phyloP scores from a whole-genome alignment of 2,113 vertebrate species.

The Scytalopus superciliaris region DNA sequence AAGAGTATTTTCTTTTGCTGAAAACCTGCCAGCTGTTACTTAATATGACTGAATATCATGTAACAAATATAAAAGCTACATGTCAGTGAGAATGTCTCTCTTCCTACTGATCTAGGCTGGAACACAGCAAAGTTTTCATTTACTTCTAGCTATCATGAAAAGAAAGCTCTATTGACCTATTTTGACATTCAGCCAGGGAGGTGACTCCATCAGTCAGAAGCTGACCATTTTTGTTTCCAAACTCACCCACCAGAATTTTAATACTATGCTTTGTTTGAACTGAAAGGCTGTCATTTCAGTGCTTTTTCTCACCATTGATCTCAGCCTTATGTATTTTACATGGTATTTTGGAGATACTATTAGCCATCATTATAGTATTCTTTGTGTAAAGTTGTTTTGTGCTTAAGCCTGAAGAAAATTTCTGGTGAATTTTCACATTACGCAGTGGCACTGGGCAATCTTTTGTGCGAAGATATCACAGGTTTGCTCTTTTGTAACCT shows the following conservation, averaged over 20 bases:
- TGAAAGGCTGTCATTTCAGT: slow-evolving; percentile 2
- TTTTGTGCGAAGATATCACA: background rate
- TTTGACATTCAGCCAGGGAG: slow-evolving; percentile 45
- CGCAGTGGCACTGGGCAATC: rapidly evolving
- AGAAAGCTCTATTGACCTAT: slow-evolving; percentile 59
- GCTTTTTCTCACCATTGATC: background rate
- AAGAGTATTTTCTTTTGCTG: background rate
- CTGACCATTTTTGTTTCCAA: slow-evolving; percentile 55
- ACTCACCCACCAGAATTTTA: slow-evolving; percentile 53
- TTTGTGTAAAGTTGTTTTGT: background rate
- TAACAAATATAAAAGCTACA: slow-evolving; percentile 36
- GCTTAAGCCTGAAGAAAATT: background rate
- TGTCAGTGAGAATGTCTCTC: background rate
- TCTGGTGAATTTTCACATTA: background rate
- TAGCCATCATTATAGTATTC: background rate
- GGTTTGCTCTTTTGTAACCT: background rate
- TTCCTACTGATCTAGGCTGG: background rate
- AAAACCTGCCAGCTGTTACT: slow-evolving; percentile 26
- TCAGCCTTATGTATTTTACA: background rate
- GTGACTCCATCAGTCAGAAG: slow-evolving; percentile 65
- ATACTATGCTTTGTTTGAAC: slow-evolving; percentile 3
- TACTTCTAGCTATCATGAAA: slow-evolving; percentile 52
- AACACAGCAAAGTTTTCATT: slow-evolving; percentile 53
- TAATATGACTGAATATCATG: background rate
- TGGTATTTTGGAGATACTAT: background rate